A percentile compares a stretch with the other conserved stretches of the same genome.
phyloP scores from a whole-genome alignment of 2,797 vertebrate genomes.

The Rhinogobio ventralis region DNA sequence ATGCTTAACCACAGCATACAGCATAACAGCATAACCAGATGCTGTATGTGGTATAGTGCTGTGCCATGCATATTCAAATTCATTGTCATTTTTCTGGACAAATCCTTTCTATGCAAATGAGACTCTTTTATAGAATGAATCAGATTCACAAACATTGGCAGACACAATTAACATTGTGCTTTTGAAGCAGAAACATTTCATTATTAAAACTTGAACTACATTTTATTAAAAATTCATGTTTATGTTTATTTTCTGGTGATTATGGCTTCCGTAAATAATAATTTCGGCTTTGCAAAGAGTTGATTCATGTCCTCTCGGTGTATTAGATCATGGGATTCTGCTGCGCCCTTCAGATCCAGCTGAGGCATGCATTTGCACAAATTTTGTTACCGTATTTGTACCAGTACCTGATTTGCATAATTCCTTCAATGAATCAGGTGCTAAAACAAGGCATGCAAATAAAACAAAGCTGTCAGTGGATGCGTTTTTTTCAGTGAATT shows the following conservation, averaged over 20 bases:
- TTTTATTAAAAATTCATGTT: neutral
- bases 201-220: neutral
- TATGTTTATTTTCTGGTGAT: neutral
- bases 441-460: conserved; percentile 5
- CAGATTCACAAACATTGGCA: neutral
- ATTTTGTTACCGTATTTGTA: neutral
- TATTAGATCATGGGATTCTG: neutral
- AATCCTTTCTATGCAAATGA: conserved; percentile 16
- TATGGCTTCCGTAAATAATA: neutral
- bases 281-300: neutral
- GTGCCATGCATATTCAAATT: neutral
- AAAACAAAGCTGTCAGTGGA: neutral
- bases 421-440: conserved; percentile 9
- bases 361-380: neutral
- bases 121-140: neutral
- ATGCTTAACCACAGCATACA: no score
- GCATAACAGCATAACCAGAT: neutral
- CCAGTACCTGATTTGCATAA: conserved; percentile 16
- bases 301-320: neutral
- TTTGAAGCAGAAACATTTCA: neutral
- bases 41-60: neutral
- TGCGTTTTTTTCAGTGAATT: neutral
- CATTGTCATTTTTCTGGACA: neutral
- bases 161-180: neutral
- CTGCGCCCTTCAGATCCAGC: neutral